Evolutionary conservation across 2,113 vertebrate genomes (phyloP), one percentile per base, ranked within the genome.

Genomic region (Grammomys dolichurus): DNA sequence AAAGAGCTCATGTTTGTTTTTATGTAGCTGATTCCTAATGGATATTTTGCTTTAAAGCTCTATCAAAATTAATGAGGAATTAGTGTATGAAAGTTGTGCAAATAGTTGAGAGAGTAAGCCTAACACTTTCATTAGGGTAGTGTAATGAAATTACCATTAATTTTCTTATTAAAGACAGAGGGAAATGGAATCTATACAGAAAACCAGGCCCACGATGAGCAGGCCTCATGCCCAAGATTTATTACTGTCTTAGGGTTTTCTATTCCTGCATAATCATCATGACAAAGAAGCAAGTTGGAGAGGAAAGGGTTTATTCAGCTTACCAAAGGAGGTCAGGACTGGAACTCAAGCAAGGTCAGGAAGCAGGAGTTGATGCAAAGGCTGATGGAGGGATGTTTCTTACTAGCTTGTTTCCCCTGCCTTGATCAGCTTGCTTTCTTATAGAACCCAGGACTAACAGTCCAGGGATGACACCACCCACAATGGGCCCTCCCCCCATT

Each of bases 111-210:
- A 96, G 43, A 94, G 60, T 58, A 87, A 69, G 2, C 10, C n/a
- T 73, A 72, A 76, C 75, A 85, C n/a, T 80, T 87, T 19, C 48
- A 73, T 40, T 75, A 81, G 69, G 10, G 14, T 65, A 84, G 17
- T 93, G 90, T 12, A 72, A 76, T 60, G 24, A 94, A 85, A 85
- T 70, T 88, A 90, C 77, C 80, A 70, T 78, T 95, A n/a, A 87
- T 24, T 65, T 22, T 13, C 3, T 76, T 20, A 87, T 40, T 96
- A 95, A 94, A 77, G 58, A 80, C 40, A 78, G 43, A 76, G 36
- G 26, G 12, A 90, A 85, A 13, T 67, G 28, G 63, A 94, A 72
- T 54, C 19, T 81, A 70, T 1, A 43, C 24, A 90, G 75, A 65
- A 91, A 87, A 86, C 13, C 76, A 93, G 54, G 12, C 16, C 73